Conservation (phyloP, 2,797 vertebrate genomes). For the Xiphorhynchus erythropygius region DNA sequence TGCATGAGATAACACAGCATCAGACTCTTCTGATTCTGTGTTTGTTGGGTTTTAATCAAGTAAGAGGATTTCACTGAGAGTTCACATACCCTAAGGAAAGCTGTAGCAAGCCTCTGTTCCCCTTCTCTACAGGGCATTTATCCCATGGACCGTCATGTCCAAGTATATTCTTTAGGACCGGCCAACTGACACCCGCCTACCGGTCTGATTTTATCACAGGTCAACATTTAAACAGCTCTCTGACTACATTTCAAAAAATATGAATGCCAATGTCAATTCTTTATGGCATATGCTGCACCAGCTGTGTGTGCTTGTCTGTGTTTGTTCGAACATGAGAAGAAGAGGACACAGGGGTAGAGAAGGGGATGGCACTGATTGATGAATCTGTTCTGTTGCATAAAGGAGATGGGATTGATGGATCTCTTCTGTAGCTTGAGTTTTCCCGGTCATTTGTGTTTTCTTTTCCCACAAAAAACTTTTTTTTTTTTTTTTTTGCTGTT, state of each 20-base stretch:
- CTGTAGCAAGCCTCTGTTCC: neutral
- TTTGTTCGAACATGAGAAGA: neutral
- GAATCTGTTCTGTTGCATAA: neutral
- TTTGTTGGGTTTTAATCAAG: neutral
- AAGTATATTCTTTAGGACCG: neutral
- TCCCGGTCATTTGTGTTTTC: neutral
- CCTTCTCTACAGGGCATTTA: neutral
- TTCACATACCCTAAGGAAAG: neutral
- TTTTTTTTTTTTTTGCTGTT: neutral
- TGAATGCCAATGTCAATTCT: rapidly evolving
- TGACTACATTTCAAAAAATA: neutral
- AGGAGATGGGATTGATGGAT: rapidly evolving
- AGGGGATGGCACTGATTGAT: rapidly evolving
- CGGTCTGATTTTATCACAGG: neutral
- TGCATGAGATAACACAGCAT: neutral
- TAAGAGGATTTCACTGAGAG: neutral
- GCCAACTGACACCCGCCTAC: neutral
- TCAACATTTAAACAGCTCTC: neutral
- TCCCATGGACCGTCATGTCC: neutral
- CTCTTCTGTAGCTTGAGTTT: neutral
- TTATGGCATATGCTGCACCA: neutral
- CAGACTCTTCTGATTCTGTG: neutral
- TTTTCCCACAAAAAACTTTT: neutral
- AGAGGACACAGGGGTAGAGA: rapidly evolving
- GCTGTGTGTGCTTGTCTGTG: neutral